Conservation (phyloP, 2,888 invertebrate genomes). For the Pristionchus maxplancki region DNA sequence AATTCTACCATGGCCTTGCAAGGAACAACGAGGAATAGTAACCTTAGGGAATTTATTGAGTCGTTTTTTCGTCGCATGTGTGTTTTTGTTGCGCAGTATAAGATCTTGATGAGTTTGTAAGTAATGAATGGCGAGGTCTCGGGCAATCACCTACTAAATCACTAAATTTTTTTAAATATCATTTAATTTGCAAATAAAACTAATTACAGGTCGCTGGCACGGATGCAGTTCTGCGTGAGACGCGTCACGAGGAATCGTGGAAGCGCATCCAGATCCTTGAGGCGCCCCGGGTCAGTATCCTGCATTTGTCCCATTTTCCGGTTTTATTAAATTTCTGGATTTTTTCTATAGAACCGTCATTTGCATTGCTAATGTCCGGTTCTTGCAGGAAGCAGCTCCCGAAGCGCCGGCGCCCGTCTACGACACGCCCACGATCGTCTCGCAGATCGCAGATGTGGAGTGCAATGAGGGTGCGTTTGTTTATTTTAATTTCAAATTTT, state of each 20-base stretch:
- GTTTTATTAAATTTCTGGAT: conserved; percentile 10
- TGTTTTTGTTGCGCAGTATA: too few relatives aligned
- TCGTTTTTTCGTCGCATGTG: too few relatives aligned
- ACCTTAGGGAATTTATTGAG: too few relatives aligned
- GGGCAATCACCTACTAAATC: too few relatives aligned
- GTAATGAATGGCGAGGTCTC: too few relatives aligned
- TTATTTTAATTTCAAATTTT: too few relatives aligned
- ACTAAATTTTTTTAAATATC: background rate
- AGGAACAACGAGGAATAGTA: too few relatives aligned
- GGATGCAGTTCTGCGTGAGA: conserved; percentile 84
- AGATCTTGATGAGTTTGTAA: too few relatives aligned
- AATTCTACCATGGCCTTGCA: too few relatives aligned
- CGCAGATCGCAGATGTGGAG: conserved; percentile 91
- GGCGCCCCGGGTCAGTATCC: conserved; percentile 67
- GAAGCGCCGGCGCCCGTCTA: conserved; percentile 70
- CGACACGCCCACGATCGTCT: conserved; percentile 83
- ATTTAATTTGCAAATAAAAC: background rate
- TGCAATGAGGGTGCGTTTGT: conserved; percentile 66
- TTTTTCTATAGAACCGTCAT: background rate
- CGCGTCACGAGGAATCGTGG: conserved; percentile 92
- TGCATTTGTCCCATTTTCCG: background rate
- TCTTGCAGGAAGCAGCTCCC: conserved; percentile 47
- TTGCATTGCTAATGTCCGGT: background rate
- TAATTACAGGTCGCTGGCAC: conserved; percentile 67
- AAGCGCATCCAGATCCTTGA: conserved; percentile 92